Evolutionary conservation across 1,140 invertebrate species (phyloP), one percentile per base, ranked within the genome.

Genomic region (Lasioglossum albipes): DNA sequence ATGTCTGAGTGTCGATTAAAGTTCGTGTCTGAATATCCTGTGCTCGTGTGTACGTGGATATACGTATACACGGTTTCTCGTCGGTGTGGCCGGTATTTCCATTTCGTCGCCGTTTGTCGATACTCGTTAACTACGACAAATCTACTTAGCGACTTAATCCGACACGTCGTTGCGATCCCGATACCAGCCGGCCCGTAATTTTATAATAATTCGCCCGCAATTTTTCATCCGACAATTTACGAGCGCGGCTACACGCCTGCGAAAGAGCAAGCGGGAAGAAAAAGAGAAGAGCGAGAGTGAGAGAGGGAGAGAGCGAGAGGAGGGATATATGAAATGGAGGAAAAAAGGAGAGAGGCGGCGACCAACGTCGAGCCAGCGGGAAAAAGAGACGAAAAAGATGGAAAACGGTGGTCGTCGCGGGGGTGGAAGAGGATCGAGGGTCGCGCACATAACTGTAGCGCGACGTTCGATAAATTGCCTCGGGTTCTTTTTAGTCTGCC

Each of bases 201-300:
- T 88, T 78, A 84, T 83, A 74, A 88, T 87, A 84, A 86, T 87
- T 88, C 76, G 66, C 42, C 65, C 61, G 65, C 74, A 76, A 78
- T 88, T 87, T 87, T 86, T 82, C 79, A 86, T 67, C 65, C 79
- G 74, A 31, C 73, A 57, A 88, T 88, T 88, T 87, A 87, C 65
- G 84, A 78, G 59, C 79, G 41, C n/a, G 52, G n/a, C 52, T 42
- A 20, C n/a, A n/a, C 52, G 57, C 42, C 13, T 1, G 45, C 12
- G 45, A 49, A 12, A 49, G 45, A 49, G 45, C 10, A 12, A 49
- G 12, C 10, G 45, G 10, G 45, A 49, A 13, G 13, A 13, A 49
- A 45, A 45, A 12, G 10, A 12, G 10, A 45, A 68, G 20, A 12
- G 3, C 36, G 62, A n/a, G 18, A 27, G 13, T 2, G 12, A 57